Evolutionary conservation across 1,140 invertebrate genomes (phyloP), one percentile per base, ranked within the genome.

Genomic region (Pemphigus obesinymphae): DNA sequence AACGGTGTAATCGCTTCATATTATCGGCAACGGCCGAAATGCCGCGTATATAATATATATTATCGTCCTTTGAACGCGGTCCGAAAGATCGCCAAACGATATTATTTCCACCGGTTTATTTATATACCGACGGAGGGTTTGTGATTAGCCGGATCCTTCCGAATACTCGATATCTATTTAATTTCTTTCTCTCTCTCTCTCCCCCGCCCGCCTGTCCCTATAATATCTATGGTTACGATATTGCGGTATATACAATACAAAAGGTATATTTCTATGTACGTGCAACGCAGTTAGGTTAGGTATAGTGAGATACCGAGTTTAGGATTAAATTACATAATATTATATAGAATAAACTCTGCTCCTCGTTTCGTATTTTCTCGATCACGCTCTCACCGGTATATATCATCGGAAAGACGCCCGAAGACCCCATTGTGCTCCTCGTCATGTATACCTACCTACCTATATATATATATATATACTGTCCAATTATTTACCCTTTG

Each of bases 401-500:
- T 26, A n/a, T 31, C 26, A 26, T 48, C 68, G 40, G 43, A 72
- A 40, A 72, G 26, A 72, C 68, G 37, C 61, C 17, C 76, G 76
- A 80, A 37, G 58, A 43, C 53, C 37, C 37, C 76, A 61, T 80
- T 80, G 76, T 80, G 11, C 26, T 37, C 73, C 26, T 45, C 55
- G 15, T n/a, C 2, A 40, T n/a, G 15, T 68, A 40, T 23, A n/a
- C n/a, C n/a, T n/a, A n/a, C n/a, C n/a, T n/a, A n/a, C n/a, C n/a
- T n/a, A n/a, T n/a, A n/a, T n/a, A 37, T 37, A 6, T 66, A 66
- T 66, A n/a, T 66, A n/a, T 45, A 45, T 72, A 45, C 76, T 58
- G 55, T 80, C 76, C 37, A 80, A 80, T 80, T 80, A 80, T 80
- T 80, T 80, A 80, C 76, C 76, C 55, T 63, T 80, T 80, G 76